phyloP scores from a whole-genome alignment of 2,113 vertebrate genomes.

The Pelecanus crispus region DNA sequence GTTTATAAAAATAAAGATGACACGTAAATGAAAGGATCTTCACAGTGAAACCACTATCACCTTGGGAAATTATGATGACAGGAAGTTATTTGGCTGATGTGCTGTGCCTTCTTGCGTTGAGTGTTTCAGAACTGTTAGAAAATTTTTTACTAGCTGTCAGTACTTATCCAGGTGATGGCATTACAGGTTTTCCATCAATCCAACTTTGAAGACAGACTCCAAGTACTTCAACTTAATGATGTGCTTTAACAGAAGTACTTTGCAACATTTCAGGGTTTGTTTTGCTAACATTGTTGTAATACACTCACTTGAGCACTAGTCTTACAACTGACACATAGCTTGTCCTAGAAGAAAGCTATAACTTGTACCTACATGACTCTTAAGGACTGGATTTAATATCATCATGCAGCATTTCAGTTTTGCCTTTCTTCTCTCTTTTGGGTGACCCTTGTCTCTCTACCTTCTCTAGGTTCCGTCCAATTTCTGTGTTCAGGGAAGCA shows the following conservation, averaged over 20 bases:
- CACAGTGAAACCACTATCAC: neutral
- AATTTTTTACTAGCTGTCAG: neutral
- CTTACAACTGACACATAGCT: neutral
- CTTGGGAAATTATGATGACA: neutral
- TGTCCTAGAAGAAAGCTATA: neutral
- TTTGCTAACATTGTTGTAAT: neutral
- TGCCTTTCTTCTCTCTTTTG: neutral
- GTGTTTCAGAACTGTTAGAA: neutral
- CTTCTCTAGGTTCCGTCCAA: conserved; percentile 88
- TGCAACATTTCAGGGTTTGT: no score
- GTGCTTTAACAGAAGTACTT: neutral
- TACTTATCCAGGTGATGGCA: neutral
- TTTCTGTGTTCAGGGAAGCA: conserved; percentile 96
- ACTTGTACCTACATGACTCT: neutral
- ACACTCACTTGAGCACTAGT: neutral
- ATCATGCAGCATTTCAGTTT: neutral
- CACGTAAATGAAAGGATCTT: neutral
- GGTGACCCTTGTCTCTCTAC: neutral
- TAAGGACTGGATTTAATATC: neutral
- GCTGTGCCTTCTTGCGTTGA: neutral
- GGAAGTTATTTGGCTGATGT: neutral
- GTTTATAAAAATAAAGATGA: neutral
- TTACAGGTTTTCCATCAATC: neutral
- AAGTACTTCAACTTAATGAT: neutral
- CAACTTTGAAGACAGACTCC: neutral